phyloP scores from a whole-genome alignment of 2,888 invertebrate genomes.

The Drosophila affinis region DNA sequence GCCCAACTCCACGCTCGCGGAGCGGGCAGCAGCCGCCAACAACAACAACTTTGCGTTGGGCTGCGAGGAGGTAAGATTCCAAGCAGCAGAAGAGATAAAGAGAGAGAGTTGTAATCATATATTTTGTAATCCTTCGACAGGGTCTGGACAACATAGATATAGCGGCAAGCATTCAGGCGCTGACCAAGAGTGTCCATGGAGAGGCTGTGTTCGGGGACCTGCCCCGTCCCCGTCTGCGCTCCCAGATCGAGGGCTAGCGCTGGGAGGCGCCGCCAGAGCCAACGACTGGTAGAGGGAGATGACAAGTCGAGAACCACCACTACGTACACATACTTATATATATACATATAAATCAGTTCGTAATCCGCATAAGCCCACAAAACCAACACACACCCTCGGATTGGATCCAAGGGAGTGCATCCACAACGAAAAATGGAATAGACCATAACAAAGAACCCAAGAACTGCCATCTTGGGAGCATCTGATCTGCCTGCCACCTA shows the following conservation, averaged over 20 bases:
- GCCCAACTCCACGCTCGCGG: conserved; percentile 84
- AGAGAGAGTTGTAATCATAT: not conserved
- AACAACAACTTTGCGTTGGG: conserved; percentile 52
- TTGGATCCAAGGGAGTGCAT: not conserved
- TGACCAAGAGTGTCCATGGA: conserved; percentile 95
- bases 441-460: not conserved
- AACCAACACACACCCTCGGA: conserved; percentile 1
- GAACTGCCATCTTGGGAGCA: not conserved
- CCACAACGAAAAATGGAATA: not conserved
- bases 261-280: not conserved
- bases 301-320: conserved; percentile 38
- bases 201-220: conserved; percentile 94
- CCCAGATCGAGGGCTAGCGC: conserved; percentile 87
- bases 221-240: conserved; percentile 93
- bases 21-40: conserved; percentile 53
- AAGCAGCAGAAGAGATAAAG: too few relatives aligned
- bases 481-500: conserved; percentile 7
- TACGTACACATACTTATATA: conserved; percentile 56
- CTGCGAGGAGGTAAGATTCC: conserved; percentile 74
- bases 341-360: conserved; percentile 39
- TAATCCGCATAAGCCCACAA: conserved; percentile 38
- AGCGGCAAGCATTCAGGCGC: conserved; percentile 95
- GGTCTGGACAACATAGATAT: conserved; percentile 89
- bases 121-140: conserved; percentile 55
- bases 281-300: not conserved